Evolutionary conservation across 2,113 vertebrate genomes (phyloP).

Genomic region (Coreoperca whiteheadi): DNA sequence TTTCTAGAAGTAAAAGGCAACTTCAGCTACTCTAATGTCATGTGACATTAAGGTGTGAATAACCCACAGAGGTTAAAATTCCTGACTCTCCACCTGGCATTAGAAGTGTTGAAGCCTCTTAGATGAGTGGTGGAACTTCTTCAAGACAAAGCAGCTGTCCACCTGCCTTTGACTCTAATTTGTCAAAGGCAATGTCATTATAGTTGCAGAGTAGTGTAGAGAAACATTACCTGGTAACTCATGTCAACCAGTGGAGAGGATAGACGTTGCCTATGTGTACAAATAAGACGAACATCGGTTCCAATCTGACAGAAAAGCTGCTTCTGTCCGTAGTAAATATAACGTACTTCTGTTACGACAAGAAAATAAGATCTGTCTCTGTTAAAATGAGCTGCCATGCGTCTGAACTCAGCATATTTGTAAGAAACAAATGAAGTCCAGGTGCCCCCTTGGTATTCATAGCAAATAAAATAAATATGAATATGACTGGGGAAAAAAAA

Average conservation of each 20-base stretch:
- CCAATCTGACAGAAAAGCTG: background rate
- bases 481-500: background rate
- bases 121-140: background rate
- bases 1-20: background rate
- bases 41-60: conserved; percentile 22
- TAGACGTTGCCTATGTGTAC: background rate
- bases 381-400: background rate
- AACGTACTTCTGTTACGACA: background rate
- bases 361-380: background rate
- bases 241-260: background rate
- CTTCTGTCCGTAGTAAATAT: background rate
- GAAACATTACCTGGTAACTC: background rate
- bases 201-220: background rate
- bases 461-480: background rate
- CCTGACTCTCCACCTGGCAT: conserved; percentile 8
- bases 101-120: conserved; percentile 12
- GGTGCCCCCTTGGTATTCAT: background rate
- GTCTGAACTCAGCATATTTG: conserved; percentile 6
- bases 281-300: background rate
- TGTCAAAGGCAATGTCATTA: background rate
- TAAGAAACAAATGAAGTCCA: conserved; percentile 1
- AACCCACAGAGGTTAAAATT: conserved; percentile 34
- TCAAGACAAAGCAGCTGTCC: background rate
- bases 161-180: background rate
- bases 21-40: conserved; percentile 6